Percentiles rank a stretch among this genome's conserved stretches.
These are phyloP conservation scores for Uria aalge DNA, from an alignment of 2,113 vertebrate species.

Conservation along the genomic window DNA sequence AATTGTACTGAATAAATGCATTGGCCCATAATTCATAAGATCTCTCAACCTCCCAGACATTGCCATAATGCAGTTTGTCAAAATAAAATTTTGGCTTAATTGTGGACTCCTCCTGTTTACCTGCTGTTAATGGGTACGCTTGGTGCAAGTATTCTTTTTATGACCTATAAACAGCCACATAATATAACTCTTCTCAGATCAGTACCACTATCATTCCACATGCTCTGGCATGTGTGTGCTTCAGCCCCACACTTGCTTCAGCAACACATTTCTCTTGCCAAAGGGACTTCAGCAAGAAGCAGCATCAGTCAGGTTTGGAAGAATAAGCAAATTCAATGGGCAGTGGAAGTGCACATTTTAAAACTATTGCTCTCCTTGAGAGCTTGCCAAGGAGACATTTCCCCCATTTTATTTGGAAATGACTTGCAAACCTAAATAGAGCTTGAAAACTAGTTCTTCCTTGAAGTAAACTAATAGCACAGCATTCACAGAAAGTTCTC, in stretches of 20 bases:
- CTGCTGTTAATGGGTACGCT: not conserved
- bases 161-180: not conserved
- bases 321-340: not conserved
- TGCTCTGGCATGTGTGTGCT: not conserved
- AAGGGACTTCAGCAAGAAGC: not conserved
- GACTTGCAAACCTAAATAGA: not conserved
- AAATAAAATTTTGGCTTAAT: not conserved
- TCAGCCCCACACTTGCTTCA: not conserved
- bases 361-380: not conserved
- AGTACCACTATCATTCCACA: not conserved
- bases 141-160: not conserved
- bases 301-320: not conserved
- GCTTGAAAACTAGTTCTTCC: not conserved
- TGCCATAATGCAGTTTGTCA: not conserved
- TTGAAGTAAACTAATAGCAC: not conserved
- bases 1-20: not conserved
- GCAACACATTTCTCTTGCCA: not conserved
- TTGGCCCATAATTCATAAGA: not conserved
- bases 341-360: not conserved
- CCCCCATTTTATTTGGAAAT: not conserved
- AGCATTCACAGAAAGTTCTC: not conserved
- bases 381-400: not conserved
- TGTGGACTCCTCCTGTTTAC: not conserved
- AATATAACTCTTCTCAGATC: not conserved
- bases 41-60: not conserved